Percentiles rank a stretch among this genome's conserved stretches.
Evolutionary conservation across 2,113 vertebrate genomes (phyloP).

Genomic region (Etia nguti): DNA sequence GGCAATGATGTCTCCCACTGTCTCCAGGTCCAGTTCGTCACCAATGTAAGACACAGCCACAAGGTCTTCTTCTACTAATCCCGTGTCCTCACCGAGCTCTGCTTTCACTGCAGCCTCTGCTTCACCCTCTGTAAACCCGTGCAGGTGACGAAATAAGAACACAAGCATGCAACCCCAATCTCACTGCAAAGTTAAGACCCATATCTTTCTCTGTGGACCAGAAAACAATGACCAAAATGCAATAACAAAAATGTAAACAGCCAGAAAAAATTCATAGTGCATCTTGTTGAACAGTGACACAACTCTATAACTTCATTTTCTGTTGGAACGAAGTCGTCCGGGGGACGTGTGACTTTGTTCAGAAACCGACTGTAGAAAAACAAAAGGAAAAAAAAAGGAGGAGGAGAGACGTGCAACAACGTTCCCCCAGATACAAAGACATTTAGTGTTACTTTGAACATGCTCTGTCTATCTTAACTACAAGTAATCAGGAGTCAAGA

Average conservation of each 20-base stretch:
- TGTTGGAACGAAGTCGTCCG: too few relatives aligned
- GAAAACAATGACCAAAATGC: not conserved
- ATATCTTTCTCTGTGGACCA: not conserved
- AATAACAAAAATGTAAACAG: not conserved
- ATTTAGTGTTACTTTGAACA: not conserved
- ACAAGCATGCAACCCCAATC: not conserved
- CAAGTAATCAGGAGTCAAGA: not conserved
- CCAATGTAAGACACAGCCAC: constrained; percentile 92
- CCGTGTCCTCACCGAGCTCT: constrained; percentile 80
- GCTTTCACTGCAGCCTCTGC: constrained; percentile 67
- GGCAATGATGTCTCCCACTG: constrained; percentile 94
- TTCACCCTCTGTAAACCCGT: constrained; percentile 40
- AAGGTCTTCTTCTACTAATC: constrained; percentile 90
- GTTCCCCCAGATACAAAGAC: not conserved
- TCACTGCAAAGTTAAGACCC: not conserved
- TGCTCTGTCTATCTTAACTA: not conserved
- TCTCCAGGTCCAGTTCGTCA: constrained; percentile 93
- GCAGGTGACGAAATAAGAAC: not conserved
- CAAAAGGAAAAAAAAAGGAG: not conserved
- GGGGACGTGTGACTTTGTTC: not conserved
- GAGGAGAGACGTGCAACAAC: not conserved
- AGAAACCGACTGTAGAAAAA: not conserved
- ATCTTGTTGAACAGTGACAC: not conserved
- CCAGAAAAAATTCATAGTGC: not conserved
- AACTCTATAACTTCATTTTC: not conserved